Evolutionary conservation across 2,888 invertebrate species (phyloP), one percentile per base, ranked within the genome.

Genomic region (Augiades crinisus): DNA sequence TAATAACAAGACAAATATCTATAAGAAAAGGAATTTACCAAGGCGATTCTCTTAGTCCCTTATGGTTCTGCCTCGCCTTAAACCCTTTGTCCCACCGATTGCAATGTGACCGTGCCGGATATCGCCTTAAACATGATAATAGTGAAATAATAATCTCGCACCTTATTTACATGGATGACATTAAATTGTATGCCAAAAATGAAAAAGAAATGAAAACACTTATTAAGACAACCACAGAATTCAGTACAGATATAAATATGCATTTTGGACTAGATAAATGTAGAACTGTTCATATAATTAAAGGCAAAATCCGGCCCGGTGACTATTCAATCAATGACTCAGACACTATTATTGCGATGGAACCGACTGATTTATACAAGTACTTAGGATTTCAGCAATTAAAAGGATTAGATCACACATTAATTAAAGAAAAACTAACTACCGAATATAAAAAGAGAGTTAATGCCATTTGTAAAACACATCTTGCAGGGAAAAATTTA

Each of bases 181-280:
- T n/a, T n/a, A n/a, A n/a, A n/a, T n/a, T n/a, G n/a, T n/a, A n/a
- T n/a, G n/a, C n/a, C 12, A 37, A 5, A 2, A 8, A 37, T 37
- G 22, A 22, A 22, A 38, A 38, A 38, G 12, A 22, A 21, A 38
- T 38, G 21, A 21, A 38, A 38, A 3, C 7, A 1, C n/a, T 22
- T 22, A 22, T 38, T 2, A 13, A 38, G 1, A 21, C 7, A 3
- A 12, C 22, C 1, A 1, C 1, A n/a, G 7, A 38, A 21, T 38
- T 38, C 12, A 38, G 22, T 22, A 6, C 10, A 38, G 21, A 38
- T 6, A n/a, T n/a, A n/a, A n/a, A n/a, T n/a, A n/a, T n/a, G n/a
- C n/a, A n/a, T n/a, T n/a, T n/a, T n/a, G n/a, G 38, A 22, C 6
- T 38, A 13, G 38, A 38, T 3, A 38, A 38, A 38, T 38, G 38